A percentile compares a stretch with the other conserved stretches of the same genome.
Evolutionary conservation across 2,113 vertebrate species (phyloP).

Genomic region (Austrofundulus limnaeus): DNA sequence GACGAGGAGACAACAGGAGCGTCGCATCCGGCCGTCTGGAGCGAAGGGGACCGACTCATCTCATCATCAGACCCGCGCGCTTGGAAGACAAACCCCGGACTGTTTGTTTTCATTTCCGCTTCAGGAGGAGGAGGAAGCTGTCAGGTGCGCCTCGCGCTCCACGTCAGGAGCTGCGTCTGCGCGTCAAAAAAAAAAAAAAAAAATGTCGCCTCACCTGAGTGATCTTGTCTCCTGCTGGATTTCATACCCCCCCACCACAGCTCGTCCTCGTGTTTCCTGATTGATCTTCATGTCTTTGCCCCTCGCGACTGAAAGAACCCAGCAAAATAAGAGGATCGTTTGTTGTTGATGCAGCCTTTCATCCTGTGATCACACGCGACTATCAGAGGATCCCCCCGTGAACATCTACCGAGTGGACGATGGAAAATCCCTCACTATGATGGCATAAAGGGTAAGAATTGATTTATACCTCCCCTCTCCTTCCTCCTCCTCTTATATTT

Average conservation of each 20-base stretch:
- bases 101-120: slow-evolving; percentile 24
- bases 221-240: slow-evolving; percentile 23
- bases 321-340: slow-evolving; percentile 13
- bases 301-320: slow-evolving; percentile 23
- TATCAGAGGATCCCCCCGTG: slow-evolving; percentile 20
- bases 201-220: slow-evolving; percentile 41
- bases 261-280: slow-evolving; percentile 1
- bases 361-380: slow-evolving; percentile 6
- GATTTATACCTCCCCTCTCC: not conserved
- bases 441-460: slow-evolving; percentile 58
- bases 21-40: slow-evolving; percentile 32
- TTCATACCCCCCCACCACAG: not conserved
- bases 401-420: slow-evolving; percentile 38
- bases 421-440: slow-evolving; percentile 29
- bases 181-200: slow-evolving; percentile 26
- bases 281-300: slow-evolving; percentile 59
- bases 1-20: slow-evolving; percentile 14
- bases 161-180: slow-evolving; percentile 33
- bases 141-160: slow-evolving; percentile 45
- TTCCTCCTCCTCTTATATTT: too few relatives aligned
- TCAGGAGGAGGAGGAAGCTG: slow-evolving; percentile 33
- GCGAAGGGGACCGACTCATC: not conserved
- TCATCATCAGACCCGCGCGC: too few relatives aligned
- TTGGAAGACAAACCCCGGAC: too few relatives aligned
- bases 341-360: slow-evolving; percentile 25